Conservation (phyloP, 2,888 invertebrate species). For the Erpobdella octoculata region DNA sequence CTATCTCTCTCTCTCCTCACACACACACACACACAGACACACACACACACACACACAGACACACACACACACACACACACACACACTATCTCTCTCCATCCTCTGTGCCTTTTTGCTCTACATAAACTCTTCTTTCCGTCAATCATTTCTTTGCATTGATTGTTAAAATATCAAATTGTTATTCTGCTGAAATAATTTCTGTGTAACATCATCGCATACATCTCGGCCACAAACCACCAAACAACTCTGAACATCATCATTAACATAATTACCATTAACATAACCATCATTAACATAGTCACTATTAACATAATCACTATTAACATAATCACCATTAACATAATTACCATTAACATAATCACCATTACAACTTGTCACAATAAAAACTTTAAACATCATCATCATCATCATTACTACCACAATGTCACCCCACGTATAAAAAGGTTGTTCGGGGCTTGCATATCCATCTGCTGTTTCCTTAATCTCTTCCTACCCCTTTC, state of each 20-base stretch:
- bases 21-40: too few species aligned
- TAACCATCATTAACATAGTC: background rate
- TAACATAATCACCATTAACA: background rate
- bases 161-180: too few species aligned
- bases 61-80: too few species aligned
- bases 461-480: constrained; percentile 43
- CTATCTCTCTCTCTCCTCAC: too few species aligned
- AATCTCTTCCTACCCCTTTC: constrained; percentile 46
- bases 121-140: too few species aligned
- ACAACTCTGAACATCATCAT: background rate
- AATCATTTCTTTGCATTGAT: too few species aligned
- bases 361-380: background rate
- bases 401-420: background rate
- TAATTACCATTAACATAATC: background rate
- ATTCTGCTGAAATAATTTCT: too few species aligned
- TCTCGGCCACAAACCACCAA: too few species aligned
- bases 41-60: too few species aligned
- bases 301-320: background rate
- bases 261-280: background rate
- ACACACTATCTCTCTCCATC: too few species aligned
- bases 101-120: too few species aligned
- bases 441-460: constrained; percentile 40
- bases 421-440: background rate
- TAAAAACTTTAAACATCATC: background rate
- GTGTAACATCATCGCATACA: too few species aligned